phyloP scores from a whole-genome alignment of 2,113 vertebrate genomes.

The Tamias sibiricus region DNA sequence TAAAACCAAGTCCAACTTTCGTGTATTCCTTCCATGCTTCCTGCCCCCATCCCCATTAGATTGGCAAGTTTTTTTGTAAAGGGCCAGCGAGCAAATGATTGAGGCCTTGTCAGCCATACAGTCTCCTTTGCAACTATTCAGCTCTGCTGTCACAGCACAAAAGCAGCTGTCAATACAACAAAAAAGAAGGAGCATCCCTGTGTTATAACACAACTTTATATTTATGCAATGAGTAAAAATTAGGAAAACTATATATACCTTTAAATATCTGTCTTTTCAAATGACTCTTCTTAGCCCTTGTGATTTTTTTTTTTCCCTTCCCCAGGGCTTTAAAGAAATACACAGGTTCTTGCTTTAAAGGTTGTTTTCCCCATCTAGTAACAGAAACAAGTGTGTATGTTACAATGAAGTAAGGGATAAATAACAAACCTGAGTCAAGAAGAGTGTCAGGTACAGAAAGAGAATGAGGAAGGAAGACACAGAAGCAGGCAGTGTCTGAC shows the following conservation, averaged over 20 bases:
- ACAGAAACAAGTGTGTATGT: neutral
- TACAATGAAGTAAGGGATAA: neutral
- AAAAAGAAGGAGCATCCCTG: neutral
- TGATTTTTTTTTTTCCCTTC: neutral
- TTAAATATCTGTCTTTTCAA: slow-evolving; percentile 33
- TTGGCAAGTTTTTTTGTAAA: neutral
- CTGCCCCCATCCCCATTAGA: too few relatives aligned
- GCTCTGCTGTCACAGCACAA: neutral
- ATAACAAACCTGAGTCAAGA: neutral
- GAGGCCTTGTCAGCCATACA: neutral
- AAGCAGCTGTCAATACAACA: neutral
- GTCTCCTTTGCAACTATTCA: neutral
- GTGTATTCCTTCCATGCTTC: too few relatives aligned
- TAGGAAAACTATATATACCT: neutral
- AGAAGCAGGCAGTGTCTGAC: neutral
- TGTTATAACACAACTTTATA: neutral
- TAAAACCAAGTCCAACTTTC: too few relatives aligned
- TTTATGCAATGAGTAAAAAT: neutral
- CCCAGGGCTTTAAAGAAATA: neutral
- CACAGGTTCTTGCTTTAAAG: neutral
- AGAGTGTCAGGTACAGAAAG: neutral
- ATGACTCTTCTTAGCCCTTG: neutral
- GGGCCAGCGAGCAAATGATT: neutral
- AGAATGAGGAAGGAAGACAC: neutral
- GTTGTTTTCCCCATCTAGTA: neutral